phyloP scores from a whole-genome alignment of 2,888 invertebrate genomes.

The Corythucha ciliata region DNA sequence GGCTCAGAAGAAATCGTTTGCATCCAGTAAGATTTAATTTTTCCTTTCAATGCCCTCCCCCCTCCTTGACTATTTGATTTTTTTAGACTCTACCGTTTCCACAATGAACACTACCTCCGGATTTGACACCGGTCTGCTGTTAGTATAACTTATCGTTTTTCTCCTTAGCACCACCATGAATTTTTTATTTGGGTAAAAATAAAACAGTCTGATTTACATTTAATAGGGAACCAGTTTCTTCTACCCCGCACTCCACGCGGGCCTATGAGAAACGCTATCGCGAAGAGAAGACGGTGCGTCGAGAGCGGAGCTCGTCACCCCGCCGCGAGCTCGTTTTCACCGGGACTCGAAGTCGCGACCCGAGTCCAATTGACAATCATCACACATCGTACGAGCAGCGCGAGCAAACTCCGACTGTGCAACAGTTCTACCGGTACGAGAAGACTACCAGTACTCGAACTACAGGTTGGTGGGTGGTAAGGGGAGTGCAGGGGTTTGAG shows the following conservation, averaged over 20 bases:
- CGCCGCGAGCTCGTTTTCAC: conserved; percentile 34
- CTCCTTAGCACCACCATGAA: no score
- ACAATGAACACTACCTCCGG: conserved; percentile 24
- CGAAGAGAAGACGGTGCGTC: conserved; percentile 20
- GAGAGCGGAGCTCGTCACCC: conserved; percentile 27
- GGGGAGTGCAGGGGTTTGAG: no score
- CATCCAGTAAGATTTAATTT: conserved; percentile 29
- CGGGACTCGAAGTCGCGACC: conserved; percentile 31
- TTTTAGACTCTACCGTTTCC: conserved; percentile 26
- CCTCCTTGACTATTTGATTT: conserved; percentile 3
- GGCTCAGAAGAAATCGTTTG: conserved; percentile 38
- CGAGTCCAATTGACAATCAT: conserved; percentile 28
- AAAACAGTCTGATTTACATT: no score
- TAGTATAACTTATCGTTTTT: conserved; percentile 26
- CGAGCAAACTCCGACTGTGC: conserved; percentile 26
- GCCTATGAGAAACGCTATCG: conserved; percentile 22
- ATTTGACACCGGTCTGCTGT: conserved; percentile 31
- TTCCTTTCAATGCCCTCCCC: background rate
- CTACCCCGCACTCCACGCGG: conserved; percentile 26
- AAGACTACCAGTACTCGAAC: conserved; percentile 32
- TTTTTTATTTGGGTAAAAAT: no score
- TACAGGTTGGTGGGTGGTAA: conserved; percentile 18
- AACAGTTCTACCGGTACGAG: conserved; percentile 33
- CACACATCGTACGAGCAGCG: conserved; percentile 23
- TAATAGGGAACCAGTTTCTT: conserved; percentile 33